Base-by-base conservation (phyloP, 2,797 vertebrate species). In the Pampus argenteus region DNA sequence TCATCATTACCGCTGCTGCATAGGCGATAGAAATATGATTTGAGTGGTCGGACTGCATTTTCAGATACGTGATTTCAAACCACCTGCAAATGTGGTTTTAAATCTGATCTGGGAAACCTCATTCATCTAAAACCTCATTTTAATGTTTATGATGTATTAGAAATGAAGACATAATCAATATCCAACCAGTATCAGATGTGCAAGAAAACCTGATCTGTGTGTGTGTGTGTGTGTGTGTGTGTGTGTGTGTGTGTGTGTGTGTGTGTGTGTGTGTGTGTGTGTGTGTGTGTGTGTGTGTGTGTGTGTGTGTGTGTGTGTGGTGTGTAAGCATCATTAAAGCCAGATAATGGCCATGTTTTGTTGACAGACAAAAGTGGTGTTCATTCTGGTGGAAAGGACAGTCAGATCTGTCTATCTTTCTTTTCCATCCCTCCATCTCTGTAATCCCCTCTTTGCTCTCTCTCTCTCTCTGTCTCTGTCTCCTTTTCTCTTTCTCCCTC, bases 371-470 rank as follows among this genome's bases (percentile, higher is more conserved):
- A 64, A 81, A 79, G 72, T 62, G 71, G 15, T 83, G 86, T 42
- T 83, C 85, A 74, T 65, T 75, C 17, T 79, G 47, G 49, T 74
- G 79, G 81, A 90, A 90, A 89, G 86, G 89, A 85, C 83, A 76
- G 79, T 77, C 76, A 70, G 54, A 60, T 36, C 23, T 20, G 55
- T 51, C 65, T 60, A 36, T 78, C 78, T 58, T 31, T 77, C 62
- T 60, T 22, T 45, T 26, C 42, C 74, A 34, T 85, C 78, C 22
- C 45, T 76, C 67, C 54, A 18, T 71, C 70, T 56, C 61, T 71
- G 38, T 71, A 42, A 74, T 69, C 54, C 66, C 31, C 36, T 59
- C 25, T 48, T 50, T n/a, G 4, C 18, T 61, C 22, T 58, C 25
- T 14, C 28, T 58, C 3, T 25, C 17, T 18, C 17, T 17, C 15